phyloP scores from a whole-genome alignment of 1,140 invertebrate genomes.

The Bombyx mandarina region DNA sequence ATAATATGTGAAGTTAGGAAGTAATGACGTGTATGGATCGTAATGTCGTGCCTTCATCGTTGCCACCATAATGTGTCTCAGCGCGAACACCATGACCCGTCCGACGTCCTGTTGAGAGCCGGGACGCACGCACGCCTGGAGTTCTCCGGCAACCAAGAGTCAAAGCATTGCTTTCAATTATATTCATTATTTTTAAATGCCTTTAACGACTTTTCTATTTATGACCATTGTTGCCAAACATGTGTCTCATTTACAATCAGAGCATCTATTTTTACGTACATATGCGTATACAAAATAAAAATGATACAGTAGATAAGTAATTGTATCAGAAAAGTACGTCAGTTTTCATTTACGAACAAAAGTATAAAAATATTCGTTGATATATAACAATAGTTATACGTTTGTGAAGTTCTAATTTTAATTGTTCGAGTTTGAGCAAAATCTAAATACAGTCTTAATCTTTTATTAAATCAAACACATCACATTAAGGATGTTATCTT shows the following conservation, averaged over 20 bases:
- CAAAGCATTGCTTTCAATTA: conserved; percentile 12
- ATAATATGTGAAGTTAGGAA: conserved; percentile 11
- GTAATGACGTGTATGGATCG: conserved; percentile 35
- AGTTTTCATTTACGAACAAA: too few species aligned
- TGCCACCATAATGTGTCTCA: conserved; percentile 43
- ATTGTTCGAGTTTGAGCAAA: too few species aligned
- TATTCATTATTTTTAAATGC: neutral
- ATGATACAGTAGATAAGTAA: too few species aligned
- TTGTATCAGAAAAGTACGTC: too few species aligned
- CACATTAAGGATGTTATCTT: conserved; percentile 73
- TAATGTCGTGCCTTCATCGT: conserved; percentile 30
- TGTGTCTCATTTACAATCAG: neutral
- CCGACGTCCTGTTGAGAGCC: conserved; percentile 43
- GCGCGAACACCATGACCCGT: conserved; percentile 37
- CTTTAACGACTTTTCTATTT: neutral
- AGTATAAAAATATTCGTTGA: too few species aligned
- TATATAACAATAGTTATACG: too few species aligned
- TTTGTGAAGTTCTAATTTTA: too few species aligned
- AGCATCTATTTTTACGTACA: neutral
- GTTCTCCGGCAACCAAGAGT: conserved; percentile 15
- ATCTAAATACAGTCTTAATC: conserved; percentile 58
- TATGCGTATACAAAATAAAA: neutral
- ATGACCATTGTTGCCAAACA: conserved; percentile 23
- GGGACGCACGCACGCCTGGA: conserved; percentile 35
- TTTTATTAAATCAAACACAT: conserved; percentile 74